phyloP scores from a whole-genome alignment of 2,797 vertebrate genomes.

The Loris lydekkerianus region DNA sequence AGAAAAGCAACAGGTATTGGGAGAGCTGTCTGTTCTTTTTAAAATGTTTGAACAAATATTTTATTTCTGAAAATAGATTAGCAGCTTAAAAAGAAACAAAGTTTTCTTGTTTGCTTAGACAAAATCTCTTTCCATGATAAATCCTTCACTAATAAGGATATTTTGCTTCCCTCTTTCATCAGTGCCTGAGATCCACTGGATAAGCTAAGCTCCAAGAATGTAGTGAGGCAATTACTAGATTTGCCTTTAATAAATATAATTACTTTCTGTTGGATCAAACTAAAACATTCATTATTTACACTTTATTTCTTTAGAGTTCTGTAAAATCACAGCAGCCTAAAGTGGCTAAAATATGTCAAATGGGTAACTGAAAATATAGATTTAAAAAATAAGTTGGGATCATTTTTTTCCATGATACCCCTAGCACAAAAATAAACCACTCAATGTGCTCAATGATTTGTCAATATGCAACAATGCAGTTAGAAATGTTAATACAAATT shows the following conservation, averaged over 20 bases:
- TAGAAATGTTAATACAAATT: slow-evolving; percentile 4
- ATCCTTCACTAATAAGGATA: background rate
- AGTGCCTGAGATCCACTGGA: background rate
- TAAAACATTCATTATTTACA: slow-evolving; percentile 36
- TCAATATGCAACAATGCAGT: background rate
- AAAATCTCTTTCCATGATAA: slow-evolving; percentile 60
- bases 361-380: slow-evolving; percentile 12
- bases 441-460: background rate
- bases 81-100: slow-evolving; percentile 49
- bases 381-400: slow-evolving; percentile 31
- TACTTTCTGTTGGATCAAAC: slow-evolving; percentile 51
- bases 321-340: slow-evolving; percentile 54
- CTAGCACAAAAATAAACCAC: slow-evolving; percentile 28
- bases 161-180: slow-evolving; percentile 36
- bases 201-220: slow-evolving; percentile 48
- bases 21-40: background rate
- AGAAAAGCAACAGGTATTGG: background rate
- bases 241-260: slow-evolving; percentile 26
- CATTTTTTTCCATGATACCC: background rate
- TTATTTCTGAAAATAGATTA: slow-evolving; percentile 66
- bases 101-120: slow-evolving; percentile 40
- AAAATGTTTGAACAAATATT: slow-evolving; percentile 28
- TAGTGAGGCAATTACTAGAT: background rate
- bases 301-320: background rate
- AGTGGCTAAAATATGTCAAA: slow-evolving; percentile 32